Evolutionary conservation across 1,140 invertebrate genomes (phyloP), one percentile per base, ranked within the genome.

Genomic region (Drosophila tropicalis): DNA sequence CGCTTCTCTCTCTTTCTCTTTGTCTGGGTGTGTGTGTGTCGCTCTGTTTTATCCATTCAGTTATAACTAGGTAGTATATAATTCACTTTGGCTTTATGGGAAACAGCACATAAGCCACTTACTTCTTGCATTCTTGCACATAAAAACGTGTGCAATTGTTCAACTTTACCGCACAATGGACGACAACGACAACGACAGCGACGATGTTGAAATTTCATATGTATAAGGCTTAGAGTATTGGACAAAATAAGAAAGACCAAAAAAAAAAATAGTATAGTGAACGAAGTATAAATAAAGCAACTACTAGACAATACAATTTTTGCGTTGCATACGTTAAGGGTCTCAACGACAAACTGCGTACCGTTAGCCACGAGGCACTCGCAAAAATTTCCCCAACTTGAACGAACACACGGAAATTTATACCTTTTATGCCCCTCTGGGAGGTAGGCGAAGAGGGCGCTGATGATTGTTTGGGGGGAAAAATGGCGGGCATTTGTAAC

Each of bases 101-200:
- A 72, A 51, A 19, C 66, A 58, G 73, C 76, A 75, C 81, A 84
- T 89, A 87, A 87, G 84, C 84, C 85, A 89, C 80, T 87, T 84
- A 87, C 84, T 84, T 84, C 80, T 82, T 82, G 83, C 83, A 87
- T 83, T 87, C 76, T 79, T 73, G 79, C 77, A 64, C 74, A 89
- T 63, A 89, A 71, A 89, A 78, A 79, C 77, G 81, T 81, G 85
- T 89, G 81, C 84, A 89, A 89, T 81, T 89, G 84, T 89, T 89
- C 84, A 67, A 65, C 69, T 75, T 68, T 68, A 34, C 67, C 66
- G 68, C 67, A 89, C 85, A 89, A 90, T 84, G 85, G 80, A 29
- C 54, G 19, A 55, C 54, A n/a, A 55, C 54, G 22, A 55, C 54
- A 87, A 89, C 81, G 84, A 77, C 79, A 17, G 34, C n/a, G 55